Evolutionary conservation across 2,113 vertebrate genomes (phyloP).

Genomic region (Corvus hawaiiensis): DNA sequence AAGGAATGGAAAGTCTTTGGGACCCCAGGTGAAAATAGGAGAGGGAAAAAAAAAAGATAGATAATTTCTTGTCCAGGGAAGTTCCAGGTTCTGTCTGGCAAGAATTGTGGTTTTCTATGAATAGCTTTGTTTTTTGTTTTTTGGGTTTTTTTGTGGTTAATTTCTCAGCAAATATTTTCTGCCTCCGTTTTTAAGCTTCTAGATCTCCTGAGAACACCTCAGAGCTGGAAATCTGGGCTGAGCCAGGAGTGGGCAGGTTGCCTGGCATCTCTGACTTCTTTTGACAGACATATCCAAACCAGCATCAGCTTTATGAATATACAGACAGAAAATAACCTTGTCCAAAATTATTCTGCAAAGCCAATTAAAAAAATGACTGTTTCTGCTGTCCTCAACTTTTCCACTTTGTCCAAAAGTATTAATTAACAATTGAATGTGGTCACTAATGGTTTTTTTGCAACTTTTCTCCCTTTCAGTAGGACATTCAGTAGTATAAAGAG

Average conservation of each 20-base stretch:
- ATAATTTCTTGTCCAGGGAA: neutral
- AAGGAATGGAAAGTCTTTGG: neutral
- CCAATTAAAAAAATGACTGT: accelerated
- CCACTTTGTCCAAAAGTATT: neutral
- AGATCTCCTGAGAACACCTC: neutral
- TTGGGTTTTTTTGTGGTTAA: too few relatives aligned
- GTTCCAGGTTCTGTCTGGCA: neutral
- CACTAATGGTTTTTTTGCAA: neutral
- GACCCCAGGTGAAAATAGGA: neutral
- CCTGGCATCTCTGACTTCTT: neutral
- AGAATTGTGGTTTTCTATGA: neutral
- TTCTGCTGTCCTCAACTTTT: neutral
- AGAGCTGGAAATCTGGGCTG: neutral
- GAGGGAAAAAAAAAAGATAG: neutral
- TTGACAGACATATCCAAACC: neutral
- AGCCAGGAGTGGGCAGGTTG: neutral
- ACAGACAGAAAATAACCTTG: neutral
- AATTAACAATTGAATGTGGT: neutral
- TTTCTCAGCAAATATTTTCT: neutral
- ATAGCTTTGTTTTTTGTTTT: accelerated
- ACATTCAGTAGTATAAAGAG: neutral
- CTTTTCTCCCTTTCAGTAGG: neutral
- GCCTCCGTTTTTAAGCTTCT: neutral
- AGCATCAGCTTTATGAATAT: neutral
- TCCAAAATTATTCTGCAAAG: neutral